These are phyloP conservation scores for Hydractinia symbiolongicarpus DNA, from an alignment of 30 jellyfish, hydroid and myxozoan species.

Conservation along the genomic window DNA sequence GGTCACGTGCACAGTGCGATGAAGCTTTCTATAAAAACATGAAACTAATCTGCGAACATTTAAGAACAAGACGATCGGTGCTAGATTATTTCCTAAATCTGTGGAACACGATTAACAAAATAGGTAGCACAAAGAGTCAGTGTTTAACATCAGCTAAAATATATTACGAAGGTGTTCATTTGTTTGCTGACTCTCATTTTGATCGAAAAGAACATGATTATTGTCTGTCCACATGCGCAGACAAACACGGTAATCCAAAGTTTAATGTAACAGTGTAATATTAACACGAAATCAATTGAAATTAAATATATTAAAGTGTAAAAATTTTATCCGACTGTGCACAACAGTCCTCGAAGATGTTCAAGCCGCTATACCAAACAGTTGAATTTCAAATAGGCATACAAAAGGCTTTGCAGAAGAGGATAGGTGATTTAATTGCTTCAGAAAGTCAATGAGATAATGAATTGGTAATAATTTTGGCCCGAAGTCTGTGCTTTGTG, in stretches of 20 bases:
- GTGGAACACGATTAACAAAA: slow-evolving; percentile 56
- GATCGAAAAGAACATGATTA: slow-evolving; percentile 89
- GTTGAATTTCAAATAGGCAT: too few relatives aligned
- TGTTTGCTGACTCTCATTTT: slow-evolving; percentile 88
- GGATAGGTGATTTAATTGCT: too few relatives aligned
- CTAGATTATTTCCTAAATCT: slow-evolving; percentile 48
- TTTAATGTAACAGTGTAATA: background rate
- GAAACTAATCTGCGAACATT: slow-evolving; percentile 51
- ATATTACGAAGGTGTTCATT: slow-evolving; percentile 86
- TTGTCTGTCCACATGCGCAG: slow-evolving; percentile 75
- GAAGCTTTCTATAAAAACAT: slow-evolving; percentile 72
- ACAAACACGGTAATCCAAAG: slow-evolving; percentile 73
- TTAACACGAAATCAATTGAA: too few relatives aligned
- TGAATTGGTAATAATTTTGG: too few relatives aligned
- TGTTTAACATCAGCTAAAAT: slow-evolving; percentile 76
- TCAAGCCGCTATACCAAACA: too few relatives aligned
- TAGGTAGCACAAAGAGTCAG: slow-evolving; percentile 70
- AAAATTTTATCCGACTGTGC: too few relatives aligned
- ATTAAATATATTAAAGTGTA: too few relatives aligned
- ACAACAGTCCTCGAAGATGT: too few relatives aligned
- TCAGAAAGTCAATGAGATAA: too few relatives aligned
- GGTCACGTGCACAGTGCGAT: slow-evolving; percentile 91
- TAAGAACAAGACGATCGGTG: slow-evolving; percentile 51
- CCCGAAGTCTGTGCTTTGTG: too few relatives aligned
- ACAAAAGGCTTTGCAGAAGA: too few relatives aligned